Evolutionary conservation across 2,113 vertebrate genomes (phyloP).

Genomic region (Odocoileus hemionus): DNA sequence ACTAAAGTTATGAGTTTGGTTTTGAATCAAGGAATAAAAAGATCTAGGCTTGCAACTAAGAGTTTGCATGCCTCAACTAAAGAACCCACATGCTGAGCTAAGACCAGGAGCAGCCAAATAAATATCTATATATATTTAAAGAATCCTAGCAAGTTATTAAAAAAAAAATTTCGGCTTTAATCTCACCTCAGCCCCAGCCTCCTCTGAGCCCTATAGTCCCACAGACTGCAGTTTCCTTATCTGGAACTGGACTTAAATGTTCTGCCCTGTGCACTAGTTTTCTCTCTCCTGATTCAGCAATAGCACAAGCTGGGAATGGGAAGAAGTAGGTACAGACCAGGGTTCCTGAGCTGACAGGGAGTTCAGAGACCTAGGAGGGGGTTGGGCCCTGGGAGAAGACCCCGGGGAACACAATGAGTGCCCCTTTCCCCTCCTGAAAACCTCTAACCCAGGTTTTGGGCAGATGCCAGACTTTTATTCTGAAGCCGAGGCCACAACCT

Average conservation of each 20-base stretch:
- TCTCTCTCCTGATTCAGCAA: background rate
- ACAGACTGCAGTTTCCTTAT: background rate
- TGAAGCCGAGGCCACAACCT: constrained; percentile 73
- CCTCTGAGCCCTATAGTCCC: background rate
- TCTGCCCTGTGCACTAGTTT: background rate
- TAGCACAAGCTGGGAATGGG: background rate
- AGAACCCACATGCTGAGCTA: background rate
- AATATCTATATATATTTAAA: background rate
- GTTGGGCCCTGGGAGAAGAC: background rate
- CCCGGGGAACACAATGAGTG: background rate
- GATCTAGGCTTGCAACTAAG: background rate
- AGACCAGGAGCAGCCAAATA: background rate
- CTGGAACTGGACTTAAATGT: background rate
- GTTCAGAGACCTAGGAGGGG: background rate
- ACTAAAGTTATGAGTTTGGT: background rate
- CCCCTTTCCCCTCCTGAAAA: background rate
- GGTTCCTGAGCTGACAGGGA: background rate
- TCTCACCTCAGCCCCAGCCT: background rate
- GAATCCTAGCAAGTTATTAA: background rate
- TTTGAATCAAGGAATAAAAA: background rate
- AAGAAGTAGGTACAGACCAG: background rate
- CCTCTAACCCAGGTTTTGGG: background rate
- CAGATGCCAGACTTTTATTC: constrained; percentile 72
- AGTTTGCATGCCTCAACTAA: background rate
- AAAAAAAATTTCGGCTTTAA: background rate